Base-by-base conservation (phyloP, 2,113 vertebrate species). In the Abramis brama region DNA sequence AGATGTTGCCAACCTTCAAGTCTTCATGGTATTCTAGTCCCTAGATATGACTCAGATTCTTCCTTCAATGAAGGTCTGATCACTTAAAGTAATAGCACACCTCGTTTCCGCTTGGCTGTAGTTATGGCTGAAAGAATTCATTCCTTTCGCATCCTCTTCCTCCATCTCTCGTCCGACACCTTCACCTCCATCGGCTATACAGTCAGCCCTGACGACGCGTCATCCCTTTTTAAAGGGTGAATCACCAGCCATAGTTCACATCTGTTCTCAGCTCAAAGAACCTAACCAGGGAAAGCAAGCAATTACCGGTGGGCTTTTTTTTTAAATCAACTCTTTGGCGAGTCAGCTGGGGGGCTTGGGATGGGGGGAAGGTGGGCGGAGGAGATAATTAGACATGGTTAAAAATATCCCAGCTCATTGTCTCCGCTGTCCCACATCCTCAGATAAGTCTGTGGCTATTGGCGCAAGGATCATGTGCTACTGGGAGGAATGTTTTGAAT, bases 311-410 rank as follows among this genome's bases (percentile, higher is more conserved):
- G 85, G 86, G 86, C 80, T 89, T 89, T 87, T 89, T 89, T 89
- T 87, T 89, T 90, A 81, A 88, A 91, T 91, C 88, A 91, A 60
- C 64, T 60, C 57, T 74, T 66, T 73, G 84, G 82, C 33, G 78
- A 85, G 86, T 68, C 23, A 57, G 77, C 47, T 62, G 43, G 36
- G 78, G 86, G 84, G 75, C 36, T 45, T 9, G 83, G 30, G 25
- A 39, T 43, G 66, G 68, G 33, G 71, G 36, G 76, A 30, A 62
- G 79, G 75, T 84, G 87, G 70, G 70, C 2, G 55, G 86, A 64
- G 74, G 79, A 89, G 84, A 89, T 91, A 91, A 92, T 92, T 91
- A 90, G 85, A 88, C 85, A 43, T 33, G 82, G 85, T 90, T 91
- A 90, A 92, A 91, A 91, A 90, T 89, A 89, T 84, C 85, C 74